These are phyloP conservation scores for Lutraria rhynchaena DNA, from an alignment of 1,140 invertebrate species.

Conservation along the genomic window DNA sequence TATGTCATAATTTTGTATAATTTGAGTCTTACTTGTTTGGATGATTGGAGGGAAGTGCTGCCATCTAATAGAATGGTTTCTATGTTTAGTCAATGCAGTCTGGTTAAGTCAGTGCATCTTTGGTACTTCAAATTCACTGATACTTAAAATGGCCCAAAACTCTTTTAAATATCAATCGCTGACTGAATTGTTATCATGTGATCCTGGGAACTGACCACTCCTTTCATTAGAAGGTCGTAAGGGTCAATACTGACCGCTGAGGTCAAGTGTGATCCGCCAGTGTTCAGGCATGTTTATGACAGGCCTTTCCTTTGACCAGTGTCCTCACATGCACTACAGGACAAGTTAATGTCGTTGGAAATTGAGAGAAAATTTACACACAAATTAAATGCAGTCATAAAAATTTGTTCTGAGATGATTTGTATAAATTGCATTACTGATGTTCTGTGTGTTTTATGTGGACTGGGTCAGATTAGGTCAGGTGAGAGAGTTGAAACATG, in stretches of 20 bases:
- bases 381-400: constrained; percentile 51
- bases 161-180: constrained; percentile 20
- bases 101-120: too few relatives aligned
- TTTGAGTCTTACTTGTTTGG: too few relatives aligned
- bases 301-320: constrained; percentile 48
- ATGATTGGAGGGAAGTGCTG: too few relatives aligned
- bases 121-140: too few relatives aligned
- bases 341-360: constrained; percentile 47
- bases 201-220: constrained; percentile 49
- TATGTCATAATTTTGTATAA: too few relatives aligned
- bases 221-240: constrained; percentile 33
- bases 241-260: constrained; percentile 54
- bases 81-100: too few relatives aligned
- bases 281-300: constrained; percentile 55
- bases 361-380: constrained; percentile 60
- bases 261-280: constrained; percentile 56
- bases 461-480: constrained; percentile 41
- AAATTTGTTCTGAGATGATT: constrained; percentile 49
- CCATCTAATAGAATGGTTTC: too few relatives aligned
- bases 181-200: constrained; percentile 19
- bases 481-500: constrained; percentile 43
- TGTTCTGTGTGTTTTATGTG: constrained; percentile 26
- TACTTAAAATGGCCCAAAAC: neutral
- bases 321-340: constrained; percentile 42
- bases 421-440: constrained; percentile 34